Evolutionary conservation across 2,113 vertebrate species (phyloP), one percentile per base, ranked within the genome.

Genomic region (Scophthalmus maximus): DNA sequence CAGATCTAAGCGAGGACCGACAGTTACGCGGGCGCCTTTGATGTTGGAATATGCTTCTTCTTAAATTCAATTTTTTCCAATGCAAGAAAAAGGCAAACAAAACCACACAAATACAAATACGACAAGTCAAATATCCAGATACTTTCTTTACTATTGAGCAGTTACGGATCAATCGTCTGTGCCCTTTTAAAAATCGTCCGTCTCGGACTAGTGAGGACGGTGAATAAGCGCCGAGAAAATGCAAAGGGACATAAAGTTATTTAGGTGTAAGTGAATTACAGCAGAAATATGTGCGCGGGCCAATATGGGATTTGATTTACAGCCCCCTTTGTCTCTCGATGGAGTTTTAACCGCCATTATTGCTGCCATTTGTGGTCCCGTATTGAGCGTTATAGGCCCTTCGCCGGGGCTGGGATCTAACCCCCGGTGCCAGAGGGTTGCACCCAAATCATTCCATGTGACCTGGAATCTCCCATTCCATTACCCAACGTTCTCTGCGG

Each of bases 381-480:
- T 85, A 89, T 85, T 65, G 64, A 81, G 76, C 78, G 84, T 81
- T 74, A 84, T n/a, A n/a, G n/a, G 81, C 74, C 80, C 84, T 34
- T 75, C 86, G 22, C 71, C 66, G 63, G 63, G 70, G 72, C 78
- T 87, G 36, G 69, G 81, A 82, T 82, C 79, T 53, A 80, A 83
- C 22, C 79, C 68, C 80, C 68, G 29, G 59, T 56, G 79, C 79
- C 40, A 72, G 63, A 87, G 81, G n/a, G 87, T 90, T 81, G 72
- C 79, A 83, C 76, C 84, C 68, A 92, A 92, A 92, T 92, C 84
- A 86, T 88, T 87, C 70, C 23, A 22, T 89, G 87, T 92, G 92
- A 92, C 93, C 89, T 50, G 72, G n/a, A 82, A 88, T 91, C 91
- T 91, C 88, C 91, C 87, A 69, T 93, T 90, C 92, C 91, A 92